Percentiles rank a stretch among this genome's conserved stretches.
phyloP scores from a whole-genome alignment of 1,140 invertebrate genomes.

The Nephila pilipes region DNA sequence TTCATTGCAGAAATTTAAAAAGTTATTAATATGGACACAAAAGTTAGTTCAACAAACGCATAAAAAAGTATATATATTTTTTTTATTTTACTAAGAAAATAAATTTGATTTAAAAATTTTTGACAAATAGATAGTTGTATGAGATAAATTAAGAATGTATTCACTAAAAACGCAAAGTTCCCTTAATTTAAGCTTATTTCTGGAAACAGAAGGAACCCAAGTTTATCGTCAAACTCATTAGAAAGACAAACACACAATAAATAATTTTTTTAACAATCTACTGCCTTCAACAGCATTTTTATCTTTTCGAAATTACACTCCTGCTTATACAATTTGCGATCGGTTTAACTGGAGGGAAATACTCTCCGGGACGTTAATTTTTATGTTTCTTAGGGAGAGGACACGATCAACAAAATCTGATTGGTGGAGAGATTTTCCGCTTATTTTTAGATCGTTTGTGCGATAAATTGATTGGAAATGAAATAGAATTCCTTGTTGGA shows the following conservation, averaged over 20 bases:
- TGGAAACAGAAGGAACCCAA: background rate
- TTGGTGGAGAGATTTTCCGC: background rate
- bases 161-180: background rate
- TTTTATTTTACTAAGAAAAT: too few species aligned
- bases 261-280: background rate
- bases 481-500: slow-evolving; percentile 2
- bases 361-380: background rate
- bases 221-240: background rate
- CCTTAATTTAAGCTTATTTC: background rate
- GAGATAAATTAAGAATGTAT: background rate
- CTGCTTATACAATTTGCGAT: background rate
- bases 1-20: too few species aligned
- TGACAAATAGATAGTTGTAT: background rate
- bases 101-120: too few species aligned
- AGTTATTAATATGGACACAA: too few species aligned
- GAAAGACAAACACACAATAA: background rate
- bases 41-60: too few species aligned
- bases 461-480: slow-evolving; percentile 45
- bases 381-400: background rate
- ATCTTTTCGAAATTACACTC: background rate
- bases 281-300: background rate
- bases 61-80: too few species aligned
- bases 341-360: background rate
- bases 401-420: slow-evolving; percentile 4
- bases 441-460: slow-evolving; percentile 37